phyloP scores from a whole-genome alignment of 2,888 invertebrate genomes.

The Ophion ellenae region DNA sequence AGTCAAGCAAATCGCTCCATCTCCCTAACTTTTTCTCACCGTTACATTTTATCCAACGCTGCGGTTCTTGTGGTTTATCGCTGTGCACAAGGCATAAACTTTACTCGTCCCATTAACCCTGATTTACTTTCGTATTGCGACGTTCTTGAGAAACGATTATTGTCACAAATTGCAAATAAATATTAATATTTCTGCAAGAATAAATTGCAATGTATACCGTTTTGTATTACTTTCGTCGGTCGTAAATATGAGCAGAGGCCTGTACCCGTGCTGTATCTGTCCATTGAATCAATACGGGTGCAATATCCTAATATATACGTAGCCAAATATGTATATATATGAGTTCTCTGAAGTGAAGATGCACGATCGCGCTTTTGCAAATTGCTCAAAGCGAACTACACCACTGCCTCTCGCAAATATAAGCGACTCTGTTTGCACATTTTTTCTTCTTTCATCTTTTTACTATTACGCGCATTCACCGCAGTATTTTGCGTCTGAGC shows the following conservation, averaged over 20 bases:
- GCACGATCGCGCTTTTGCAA: not conserved
- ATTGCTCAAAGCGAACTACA: slow-evolving; percentile 10
- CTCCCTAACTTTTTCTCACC: not conserved
- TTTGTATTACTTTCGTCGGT: too few relatives aligned
- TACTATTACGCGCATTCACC: slow-evolving; percentile 17
- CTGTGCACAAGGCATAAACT: not conserved
- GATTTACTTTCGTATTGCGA: slow-evolving; percentile 9
- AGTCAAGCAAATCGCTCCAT: not conserved
- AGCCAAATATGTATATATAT: not conserved
- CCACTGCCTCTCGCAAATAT: not conserved
- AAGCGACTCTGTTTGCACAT: not conserved
- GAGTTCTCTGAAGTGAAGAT: not conserved
- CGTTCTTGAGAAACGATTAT: not conserved
- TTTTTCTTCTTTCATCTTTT: slow-evolving; percentile 5
- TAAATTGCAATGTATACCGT: not conserved
- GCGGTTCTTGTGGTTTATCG: slow-evolving; percentile 29
- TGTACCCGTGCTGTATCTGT: too few relatives aligned
- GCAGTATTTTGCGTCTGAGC: slow-evolving; percentile 18
- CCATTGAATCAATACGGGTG: not conserved
- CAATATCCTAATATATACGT: not conserved
- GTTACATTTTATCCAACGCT: slow-evolving; percentile 9
- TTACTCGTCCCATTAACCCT: slow-evolving; percentile 7
- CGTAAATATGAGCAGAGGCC: too few relatives aligned
- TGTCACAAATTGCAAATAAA: not conserved
- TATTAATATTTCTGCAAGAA: not conserved